These are phyloP conservation scores for Pheosia gnoma DNA, from an alignment of 2,888 invertebrate species.

Conservation along the genomic window DNA sequence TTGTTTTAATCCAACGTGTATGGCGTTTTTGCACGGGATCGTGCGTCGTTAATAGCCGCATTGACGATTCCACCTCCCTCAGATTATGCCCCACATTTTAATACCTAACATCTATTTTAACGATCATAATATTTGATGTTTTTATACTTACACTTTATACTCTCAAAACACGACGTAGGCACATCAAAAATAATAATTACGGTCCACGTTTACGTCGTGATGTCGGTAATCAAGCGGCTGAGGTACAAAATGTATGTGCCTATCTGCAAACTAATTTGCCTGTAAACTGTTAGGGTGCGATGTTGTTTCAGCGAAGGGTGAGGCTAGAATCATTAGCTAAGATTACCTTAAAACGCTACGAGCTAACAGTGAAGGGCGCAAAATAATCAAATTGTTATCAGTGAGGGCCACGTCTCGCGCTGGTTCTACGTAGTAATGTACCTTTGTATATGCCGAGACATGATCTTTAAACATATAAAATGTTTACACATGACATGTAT, in stretches of 20 bases:
- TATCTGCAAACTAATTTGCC: slow-evolving; percentile 57
- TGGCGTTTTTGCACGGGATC: slow-evolving; percentile 55
- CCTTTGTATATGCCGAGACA: slow-evolving; percentile 57
- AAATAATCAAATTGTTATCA: slow-evolving; percentile 72
- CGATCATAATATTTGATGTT: slow-evolving; percentile 39
- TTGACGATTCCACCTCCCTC: slow-evolving; percentile 52
- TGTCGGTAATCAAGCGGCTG: slow-evolving; percentile 38
- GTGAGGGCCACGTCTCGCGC: slow-evolving; percentile 50
- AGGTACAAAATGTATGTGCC: slow-evolving; percentile 23
- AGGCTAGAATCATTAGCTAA: slow-evolving; percentile 57
- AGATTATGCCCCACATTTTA: slow-evolving; percentile 56
- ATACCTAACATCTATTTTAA: slow-evolving; percentile 41
- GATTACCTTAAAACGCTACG: slow-evolving; percentile 56
- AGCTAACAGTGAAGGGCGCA: slow-evolving; percentile 43
- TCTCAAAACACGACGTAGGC: slow-evolving; percentile 22
- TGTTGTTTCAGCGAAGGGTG: slow-evolving; percentile 60
- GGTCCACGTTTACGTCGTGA: slow-evolving; percentile 17
- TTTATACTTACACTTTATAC: slow-evolving; percentile 31
- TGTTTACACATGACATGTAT: slow-evolving; percentile 28
- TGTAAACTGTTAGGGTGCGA: slow-evolving; percentile 59
- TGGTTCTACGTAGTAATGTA: slow-evolving; percentile 50
- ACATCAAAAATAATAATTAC: slow-evolving; percentile 20
- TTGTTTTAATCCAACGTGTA: slow-evolving; percentile 55
- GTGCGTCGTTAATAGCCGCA: slow-evolving; percentile 40
- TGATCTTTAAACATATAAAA: slow-evolving; percentile 39